These are phyloP conservation scores for Porites evermanni DNA, from an alignment of 92 coral and sea anemone genomes.

Conservation along the genomic window DNA sequence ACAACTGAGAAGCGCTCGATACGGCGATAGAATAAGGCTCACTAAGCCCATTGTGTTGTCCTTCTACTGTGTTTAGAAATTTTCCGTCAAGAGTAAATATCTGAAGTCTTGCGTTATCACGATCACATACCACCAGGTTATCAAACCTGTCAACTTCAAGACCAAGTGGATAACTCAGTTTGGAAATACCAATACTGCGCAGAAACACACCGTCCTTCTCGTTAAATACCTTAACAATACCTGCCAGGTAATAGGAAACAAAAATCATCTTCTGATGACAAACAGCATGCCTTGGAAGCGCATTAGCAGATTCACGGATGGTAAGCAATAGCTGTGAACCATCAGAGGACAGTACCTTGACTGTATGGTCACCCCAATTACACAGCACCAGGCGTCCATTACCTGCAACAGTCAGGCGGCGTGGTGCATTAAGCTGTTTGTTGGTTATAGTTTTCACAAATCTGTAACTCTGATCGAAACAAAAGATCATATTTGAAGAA, in stretches of 20 bases:
- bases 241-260: neutral
- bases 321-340: neutral
- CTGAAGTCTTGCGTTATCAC: no score
- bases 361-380: neutral
- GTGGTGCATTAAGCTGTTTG: neutral
- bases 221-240: slow-evolving; percentile 52
- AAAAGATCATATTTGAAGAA: neutral
- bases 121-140: no score
- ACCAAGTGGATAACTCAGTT: no score
- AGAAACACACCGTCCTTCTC: neutral
- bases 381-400: neutral
- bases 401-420: neutral
- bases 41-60: no score
- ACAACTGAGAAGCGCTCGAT: no score
- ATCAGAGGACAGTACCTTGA: no score
- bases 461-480: slow-evolving; percentile 39
- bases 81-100: no score
- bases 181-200: no score
- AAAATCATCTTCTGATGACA: neutral
- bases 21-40: no score
- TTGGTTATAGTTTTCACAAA: slow-evolving; percentile 32
- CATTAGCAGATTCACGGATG: neutral
- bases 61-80: no score
- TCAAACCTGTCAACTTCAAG: no score
- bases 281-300: neutral